Evolutionary conservation across 2,797 vertebrate genomes (phyloP).

Genomic region (Rallus crepitans): DNA sequence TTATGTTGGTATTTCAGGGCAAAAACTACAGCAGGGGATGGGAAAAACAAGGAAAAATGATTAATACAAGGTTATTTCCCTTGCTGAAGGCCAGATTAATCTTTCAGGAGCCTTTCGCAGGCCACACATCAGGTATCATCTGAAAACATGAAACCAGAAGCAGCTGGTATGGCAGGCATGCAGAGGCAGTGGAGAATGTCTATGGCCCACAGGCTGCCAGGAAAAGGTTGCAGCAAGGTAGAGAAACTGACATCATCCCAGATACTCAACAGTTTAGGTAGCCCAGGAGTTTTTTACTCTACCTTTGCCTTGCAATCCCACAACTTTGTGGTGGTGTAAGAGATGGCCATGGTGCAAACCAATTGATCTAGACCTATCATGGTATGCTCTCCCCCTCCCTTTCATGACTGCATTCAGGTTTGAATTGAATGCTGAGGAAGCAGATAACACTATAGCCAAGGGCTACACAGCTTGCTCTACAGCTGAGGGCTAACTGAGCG

Average conservation of each 20-base stretch:
- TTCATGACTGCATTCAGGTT: too few species aligned
- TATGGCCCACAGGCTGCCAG: background rate
- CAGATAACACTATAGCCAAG: too few species aligned
- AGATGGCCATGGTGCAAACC: background rate
- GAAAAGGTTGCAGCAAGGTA: background rate
- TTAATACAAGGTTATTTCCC: background rate
- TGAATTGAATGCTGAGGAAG: too few species aligned
- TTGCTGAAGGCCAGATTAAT: background rate
- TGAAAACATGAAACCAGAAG: background rate
- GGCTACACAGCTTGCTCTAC: too few species aligned
- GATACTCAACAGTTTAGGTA: background rate
- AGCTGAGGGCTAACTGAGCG: too few species aligned
- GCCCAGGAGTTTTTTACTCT: background rate
- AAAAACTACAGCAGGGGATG: background rate
- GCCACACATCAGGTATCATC: background rate
- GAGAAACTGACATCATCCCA: background rate
- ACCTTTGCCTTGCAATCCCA: background rate
- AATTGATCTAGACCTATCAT: background rate
- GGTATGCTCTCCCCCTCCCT: too few species aligned
- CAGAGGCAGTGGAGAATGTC: background rate
- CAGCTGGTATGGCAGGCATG: background rate
- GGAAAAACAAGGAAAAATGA: background rate
- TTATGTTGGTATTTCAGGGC: slow-evolving; percentile 4
- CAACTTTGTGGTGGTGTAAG: background rate
- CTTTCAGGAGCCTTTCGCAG: slow-evolving; percentile 3